These are phyloP conservation scores for Priocnemis perturbator DNA, from an alignment of 2,888 invertebrate species.

Conservation along the genomic window DNA sequence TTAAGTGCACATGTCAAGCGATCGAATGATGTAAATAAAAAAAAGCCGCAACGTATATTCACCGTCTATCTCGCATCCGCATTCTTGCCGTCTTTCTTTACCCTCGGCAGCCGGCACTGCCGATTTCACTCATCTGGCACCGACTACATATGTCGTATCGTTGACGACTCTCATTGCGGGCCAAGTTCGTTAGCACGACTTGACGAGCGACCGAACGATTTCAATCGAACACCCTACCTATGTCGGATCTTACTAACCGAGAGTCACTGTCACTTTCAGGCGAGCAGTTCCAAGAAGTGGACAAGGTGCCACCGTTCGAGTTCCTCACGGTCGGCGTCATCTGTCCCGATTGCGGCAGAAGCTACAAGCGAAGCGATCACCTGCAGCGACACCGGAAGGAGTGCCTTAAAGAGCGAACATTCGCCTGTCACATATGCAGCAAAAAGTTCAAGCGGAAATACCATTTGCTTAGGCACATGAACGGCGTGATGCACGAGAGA, in stretches of 20 bases:
- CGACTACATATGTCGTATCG: too few species aligned
- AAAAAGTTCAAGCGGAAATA: constrained; percentile 86
- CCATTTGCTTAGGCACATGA: constrained; percentile 84
- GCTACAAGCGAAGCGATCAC: constrained; percentile 59
- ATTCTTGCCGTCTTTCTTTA: too few species aligned
- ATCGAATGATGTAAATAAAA: constrained; percentile 2
- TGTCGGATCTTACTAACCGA: constrained; percentile 11
- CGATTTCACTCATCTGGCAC: too few species aligned
- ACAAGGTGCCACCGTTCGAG: constrained; percentile 5
- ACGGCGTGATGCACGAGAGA: constrained; percentile 44
- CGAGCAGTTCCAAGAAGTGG: not conserved
- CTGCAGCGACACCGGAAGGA: constrained; percentile 58
- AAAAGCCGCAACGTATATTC: too few species aligned
- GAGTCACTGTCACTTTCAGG: constrained; percentile 31
- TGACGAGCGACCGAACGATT: too few species aligned
- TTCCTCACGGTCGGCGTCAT: constrained; percentile 1
- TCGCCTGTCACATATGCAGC: constrained; percentile 82
- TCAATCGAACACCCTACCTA: not conserved
- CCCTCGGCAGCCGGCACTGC: too few species aligned
- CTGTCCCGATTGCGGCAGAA: constrained; percentile 53
- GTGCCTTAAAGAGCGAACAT: constrained; percentile 69
- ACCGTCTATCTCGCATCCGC: too few species aligned
- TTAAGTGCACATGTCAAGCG: not conserved
- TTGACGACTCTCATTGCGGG: too few species aligned
- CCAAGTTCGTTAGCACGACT: too few species aligned